A percentile compares a stretch with the other conserved stretches of the same genome.
These are phyloP conservation scores for Xenops minutus DNA, from an alignment of 2,797 vertebrate species.

Conservation along the genomic window DNA sequence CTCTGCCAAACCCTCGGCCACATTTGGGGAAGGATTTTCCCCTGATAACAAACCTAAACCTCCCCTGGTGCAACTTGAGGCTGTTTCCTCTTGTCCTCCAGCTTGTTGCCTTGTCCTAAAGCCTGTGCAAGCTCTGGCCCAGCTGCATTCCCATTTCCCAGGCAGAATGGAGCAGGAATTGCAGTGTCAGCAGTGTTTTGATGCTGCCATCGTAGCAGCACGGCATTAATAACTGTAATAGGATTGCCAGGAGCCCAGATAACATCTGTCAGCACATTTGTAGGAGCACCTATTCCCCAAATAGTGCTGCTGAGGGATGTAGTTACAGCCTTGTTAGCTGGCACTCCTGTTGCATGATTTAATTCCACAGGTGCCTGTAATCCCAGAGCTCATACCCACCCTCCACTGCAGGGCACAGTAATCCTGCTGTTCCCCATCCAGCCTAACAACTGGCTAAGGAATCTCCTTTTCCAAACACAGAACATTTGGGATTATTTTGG, in stretches of 20 bases:
- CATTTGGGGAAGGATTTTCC: not conserved
- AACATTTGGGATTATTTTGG: not conserved
- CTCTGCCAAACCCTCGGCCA: not conserved
- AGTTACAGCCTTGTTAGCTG: not conserved
- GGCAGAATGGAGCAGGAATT: not conserved
- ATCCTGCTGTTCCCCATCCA: constrained; percentile 3
- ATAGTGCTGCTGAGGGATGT: not conserved
- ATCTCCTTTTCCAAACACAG: constrained; percentile 23
- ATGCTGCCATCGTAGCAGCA: not conserved
- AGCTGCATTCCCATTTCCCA: not conserved
- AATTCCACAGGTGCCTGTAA: not conserved
- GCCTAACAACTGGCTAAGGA: constrained; percentile 36
- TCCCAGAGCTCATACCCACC: not conserved
- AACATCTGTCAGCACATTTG: not conserved
- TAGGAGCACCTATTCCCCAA: not conserved
- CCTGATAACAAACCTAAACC: not conserved
- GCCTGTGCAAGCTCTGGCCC: not conserved
- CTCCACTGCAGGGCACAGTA: not conserved
- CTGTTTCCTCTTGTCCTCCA: not conserved
- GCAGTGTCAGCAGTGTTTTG: not conserved
- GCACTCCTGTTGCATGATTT: not conserved
- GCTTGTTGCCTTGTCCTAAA: not conserved
- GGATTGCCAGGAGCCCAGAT: not conserved
- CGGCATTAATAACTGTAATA: not conserved
- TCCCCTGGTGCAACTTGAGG: not conserved